Evolutionary conservation across 2,113 vertebrate species (phyloP).

Genomic region (Oenanthe melanoleuca): DNA sequence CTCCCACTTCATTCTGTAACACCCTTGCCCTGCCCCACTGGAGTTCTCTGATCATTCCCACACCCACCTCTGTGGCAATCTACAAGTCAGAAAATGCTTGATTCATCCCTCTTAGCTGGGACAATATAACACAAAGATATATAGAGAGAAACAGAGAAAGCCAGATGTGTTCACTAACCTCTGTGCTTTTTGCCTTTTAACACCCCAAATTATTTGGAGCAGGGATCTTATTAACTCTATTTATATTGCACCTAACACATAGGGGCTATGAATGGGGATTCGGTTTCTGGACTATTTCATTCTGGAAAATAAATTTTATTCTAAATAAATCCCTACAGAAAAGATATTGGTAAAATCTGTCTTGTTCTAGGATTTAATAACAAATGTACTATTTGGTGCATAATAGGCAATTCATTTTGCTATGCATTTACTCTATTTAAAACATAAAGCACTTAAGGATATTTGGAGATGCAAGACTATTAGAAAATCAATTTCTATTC

Average conservation of each 20-base stretch:
- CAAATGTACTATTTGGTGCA: neutral
- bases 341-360: neutral
- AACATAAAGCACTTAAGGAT: slow-evolving; percentile 55
- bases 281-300: neutral
- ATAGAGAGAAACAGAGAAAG: neutral
- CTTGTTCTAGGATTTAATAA: neutral
- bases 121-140: neutral
- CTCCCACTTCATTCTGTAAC: neutral
- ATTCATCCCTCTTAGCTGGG: neutral
- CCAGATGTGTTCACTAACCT: neutral
- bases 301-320: neutral
- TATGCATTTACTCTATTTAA: slow-evolving; percentile 49
- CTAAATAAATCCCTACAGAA: neutral
- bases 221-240: neutral
- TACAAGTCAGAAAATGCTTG: neutral
- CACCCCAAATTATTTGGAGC: neutral
- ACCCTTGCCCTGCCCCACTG: neutral
- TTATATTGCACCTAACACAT: neutral
- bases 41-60: neutral
- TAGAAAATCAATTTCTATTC: slow-evolving; percentile 67
- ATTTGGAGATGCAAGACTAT: slow-evolving; percentile 45
- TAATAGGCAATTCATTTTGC: slow-evolving; percentile 51
- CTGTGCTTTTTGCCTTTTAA: neutral
- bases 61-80: neutral
- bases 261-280: neutral